Evolutionary conservation across 2,888 invertebrate species (phyloP).

Genomic region (Hemistola chrysoprasaria): DNA sequence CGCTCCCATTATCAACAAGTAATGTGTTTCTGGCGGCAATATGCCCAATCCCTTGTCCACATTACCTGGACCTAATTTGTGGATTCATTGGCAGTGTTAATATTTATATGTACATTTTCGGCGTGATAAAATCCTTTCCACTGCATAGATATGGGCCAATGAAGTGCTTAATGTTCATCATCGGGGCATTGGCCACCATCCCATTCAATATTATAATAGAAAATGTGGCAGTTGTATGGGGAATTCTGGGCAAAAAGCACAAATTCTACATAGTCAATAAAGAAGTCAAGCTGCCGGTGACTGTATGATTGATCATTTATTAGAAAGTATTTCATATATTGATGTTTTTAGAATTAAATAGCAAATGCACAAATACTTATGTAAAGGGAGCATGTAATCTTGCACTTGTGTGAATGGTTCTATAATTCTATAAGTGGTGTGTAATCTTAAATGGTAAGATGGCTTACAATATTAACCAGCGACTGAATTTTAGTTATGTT

Average conservation of each 20-base stretch:
- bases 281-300: slow-evolving; percentile 87
- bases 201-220: slow-evolving; percentile 97
- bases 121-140: slow-evolving; percentile 97
- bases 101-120: slow-evolving; percentile 98
- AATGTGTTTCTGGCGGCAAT: slow-evolving; percentile 92
- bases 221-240: slow-evolving; percentile 97
- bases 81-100: slow-evolving; percentile 96
- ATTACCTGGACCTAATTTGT: slow-evolving; percentile 91
- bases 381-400: slow-evolving; percentile 35
- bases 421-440: slow-evolving; percentile 25
- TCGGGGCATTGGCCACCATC: slow-evolving; percentile 94
- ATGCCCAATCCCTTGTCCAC: slow-evolving; percentile 94
- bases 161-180: slow-evolving; percentile 89
- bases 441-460: slow-evolving; percentile 32
- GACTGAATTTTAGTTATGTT: slow-evolving; percentile 38
- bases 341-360: slow-evolving; percentile 40
- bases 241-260: slow-evolving; percentile 96
- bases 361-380: slow-evolving; percentile 68
- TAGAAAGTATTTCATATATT: slow-evolving; percentile 36
- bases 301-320: slow-evolving; percentile 78
- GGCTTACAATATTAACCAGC: slow-evolving; percentile 33
- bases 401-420: slow-evolving; percentile 42
- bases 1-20: slow-evolving; percentile 95
- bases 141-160: slow-evolving; percentile 91
- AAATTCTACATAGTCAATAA: slow-evolving; percentile 99